A percentile compares a stretch with the other conserved stretches of the same genome.
Evolutionary conservation across 2,113 vertebrate species (phyloP).

Genomic region (Jaculus jaculus): DNA sequence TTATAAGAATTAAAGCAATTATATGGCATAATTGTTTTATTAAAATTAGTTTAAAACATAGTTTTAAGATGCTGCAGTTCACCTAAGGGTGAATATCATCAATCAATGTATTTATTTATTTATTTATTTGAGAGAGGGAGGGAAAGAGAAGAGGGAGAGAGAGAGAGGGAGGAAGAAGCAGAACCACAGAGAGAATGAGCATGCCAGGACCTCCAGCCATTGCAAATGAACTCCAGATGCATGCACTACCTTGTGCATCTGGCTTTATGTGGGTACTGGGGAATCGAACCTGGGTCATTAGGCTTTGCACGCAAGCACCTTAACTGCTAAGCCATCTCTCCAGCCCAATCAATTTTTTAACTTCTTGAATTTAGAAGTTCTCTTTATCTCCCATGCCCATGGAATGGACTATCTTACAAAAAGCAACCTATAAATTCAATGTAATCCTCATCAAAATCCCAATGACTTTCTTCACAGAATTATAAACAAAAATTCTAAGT

Average conservation of each 20-base stretch:
- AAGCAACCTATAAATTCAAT: neutral
- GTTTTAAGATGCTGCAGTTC: neutral
- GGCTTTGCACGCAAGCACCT: no score
- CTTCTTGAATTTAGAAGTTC: conserved; percentile 6
- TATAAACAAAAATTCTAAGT: neutral
- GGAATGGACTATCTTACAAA: neutral
- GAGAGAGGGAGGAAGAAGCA: no score
- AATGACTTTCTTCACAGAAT: neutral
- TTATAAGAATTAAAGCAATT: conserved; percentile 42
- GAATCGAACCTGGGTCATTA: no score
- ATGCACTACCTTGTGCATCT: no score
- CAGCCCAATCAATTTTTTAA: neutral
- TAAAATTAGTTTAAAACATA: conserved; percentile 52
- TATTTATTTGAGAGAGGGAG: no score
- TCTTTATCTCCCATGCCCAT: neutral
- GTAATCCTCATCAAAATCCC: neutral
- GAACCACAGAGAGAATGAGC: no score
- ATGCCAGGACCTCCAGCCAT: no score
- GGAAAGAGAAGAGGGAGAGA: no score
- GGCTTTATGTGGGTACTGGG: no score
- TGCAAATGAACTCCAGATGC: no score
- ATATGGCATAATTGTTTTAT: neutral
- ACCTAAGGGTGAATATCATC: conserved; percentile 11
- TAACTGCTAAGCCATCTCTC: no score
- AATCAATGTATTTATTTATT: neutral